Base-by-base conservation (phyloP, 2,888 invertebrate species). In the Scrobipalpa atriplicella region DNA sequence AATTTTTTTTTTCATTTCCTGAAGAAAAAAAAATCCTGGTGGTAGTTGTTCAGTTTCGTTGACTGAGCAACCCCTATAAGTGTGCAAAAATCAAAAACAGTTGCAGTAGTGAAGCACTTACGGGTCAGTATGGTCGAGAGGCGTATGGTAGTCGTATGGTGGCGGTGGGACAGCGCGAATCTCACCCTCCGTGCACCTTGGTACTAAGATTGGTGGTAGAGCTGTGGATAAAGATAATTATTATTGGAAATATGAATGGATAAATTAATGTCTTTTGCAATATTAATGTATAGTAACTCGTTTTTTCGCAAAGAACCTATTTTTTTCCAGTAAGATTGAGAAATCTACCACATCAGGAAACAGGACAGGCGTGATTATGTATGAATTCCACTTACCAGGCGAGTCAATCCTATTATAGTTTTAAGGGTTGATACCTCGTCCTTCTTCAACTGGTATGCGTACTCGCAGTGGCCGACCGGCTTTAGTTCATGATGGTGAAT, bases 401-500 rank as follows among this genome's bases (percentile, higher is more conserved):
- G 97, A 95, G 88, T 98, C 98, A 74, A 98, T 96, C 87, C 97
- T 95, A 76, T 96, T 96, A 86, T 99, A 99, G 87, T 99, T 99
- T 88, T 98, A 99, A 65, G 99, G 99, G 90, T 99, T 99, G 75
- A 99, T 96, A 99, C 98, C 87, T 98, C 98, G 92, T 97, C 98
- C 84, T 96, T 96, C 87, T 98, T 98, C 83, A 98, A 93, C 80
- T 97, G 96, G 89, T 97, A 99, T 0, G 98, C 97, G 93, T 95
- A 99, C 87, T 98, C 97, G 88, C 99, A 99, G 84, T 96, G 95
- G 74, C 99, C 98, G 43, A 98, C 94, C 0, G 98, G 96, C 82
- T 97, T 96, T 73, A 99, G 92, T 94, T 99, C 98, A 94, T 98
- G 98, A 84, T 99, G 98, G 74, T n/a, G n/a, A n/a, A n/a, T n/a